Evolutionary conservation across 92 coral and sea anemone species (phyloP), one percentile per base, ranked within the genome.

Genomic region (Micromussa lordhowensis): DNA sequence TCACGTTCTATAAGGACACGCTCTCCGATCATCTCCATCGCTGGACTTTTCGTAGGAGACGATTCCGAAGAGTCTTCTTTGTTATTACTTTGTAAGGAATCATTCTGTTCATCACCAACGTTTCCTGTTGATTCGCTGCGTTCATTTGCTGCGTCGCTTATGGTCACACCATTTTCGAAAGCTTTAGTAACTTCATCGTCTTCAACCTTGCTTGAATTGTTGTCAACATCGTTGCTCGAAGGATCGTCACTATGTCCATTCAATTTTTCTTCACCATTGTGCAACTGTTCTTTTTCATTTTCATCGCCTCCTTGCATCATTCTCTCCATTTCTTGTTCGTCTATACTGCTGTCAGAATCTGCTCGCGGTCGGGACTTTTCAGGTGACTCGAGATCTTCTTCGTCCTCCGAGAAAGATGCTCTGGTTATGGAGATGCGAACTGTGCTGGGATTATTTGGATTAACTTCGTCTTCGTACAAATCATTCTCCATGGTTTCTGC

Each of bases 1-100:
- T 98, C 99, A 58, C 95, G 92, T 93, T 98, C 99, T 53, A 98
- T 94, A 0, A 98, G 89, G 30, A 98, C 99, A 0, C 99, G 93
- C 61, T 98, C 98, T 11, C 98, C 98, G 29, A 95, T 89, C 95
- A 95, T 90, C 78, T 95, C 98, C 79, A 95, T 76, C 8, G 91
- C 86, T 5, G 95, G 95, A 21, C 94, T 88, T 70, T 93, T 93
- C 29, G 31, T 58, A 0, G 88, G 84, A 22, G 84, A 64, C 63
- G 80, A 49, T 83, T 28, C 88, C 3, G 61, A 0, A 29, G 89
- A 71, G 32, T 53, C 75, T 76, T 88, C 87, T 38, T 44, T 75
- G 72, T 89, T 78, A 68, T 48, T 32, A 63, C 55, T 28, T 75
- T 82, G 80, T 21, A 21, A 40, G 38, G 78, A 77, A 79, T 85